Evolutionary conservation across 2,113 vertebrate genomes (phyloP), one percentile per base, ranked within the genome.

Genomic region (Ciconia boyciana): DNA sequence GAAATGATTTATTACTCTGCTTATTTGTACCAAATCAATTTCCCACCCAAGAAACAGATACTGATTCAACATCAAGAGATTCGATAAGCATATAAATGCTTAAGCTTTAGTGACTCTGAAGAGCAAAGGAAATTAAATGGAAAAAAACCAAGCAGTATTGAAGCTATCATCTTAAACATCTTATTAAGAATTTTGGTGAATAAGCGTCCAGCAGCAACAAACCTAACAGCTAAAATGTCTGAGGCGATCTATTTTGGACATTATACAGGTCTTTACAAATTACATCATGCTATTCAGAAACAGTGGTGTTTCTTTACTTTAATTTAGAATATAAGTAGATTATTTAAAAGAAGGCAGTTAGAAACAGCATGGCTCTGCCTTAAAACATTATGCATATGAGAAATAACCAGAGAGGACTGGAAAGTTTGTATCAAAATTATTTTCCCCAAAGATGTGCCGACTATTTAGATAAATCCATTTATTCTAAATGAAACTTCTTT

Each of bases 1-100:
- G 14, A 66, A 87, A 83, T 72, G 12, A 93, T 94, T 89, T 94
- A 81, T 94, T 87, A 39, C 36, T 84, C 58, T 69, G 34, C 21
- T 81, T 87, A 48, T 69, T 92, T 86, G 51, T 76, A 93, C 26
- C 32, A 86, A 55, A 88, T 93, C 88, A 94, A n/a, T 93, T 96
- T 93, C 32, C 65, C 80, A 96, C n/a, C n/a, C 49, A 68, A 84
- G 54, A 90, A 91, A 12, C 41, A 82, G 39, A 68, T 41, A 93
- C 69, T 74, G 58, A 82, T 75, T 90, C 78, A 92, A 69, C 41
- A 89, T 79, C 43, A 83, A 83, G 41, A 87, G 17, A 60, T 49
- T 93, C 5, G 3, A 66, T 83, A 81, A 61, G 11, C 24, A 32
- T 55, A 60, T 74, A 89, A 87, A 94, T 87, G 49, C 31, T 90